Conservation (phyloP, 2,888 invertebrate species). For the Pollenia labialis region DNA sequence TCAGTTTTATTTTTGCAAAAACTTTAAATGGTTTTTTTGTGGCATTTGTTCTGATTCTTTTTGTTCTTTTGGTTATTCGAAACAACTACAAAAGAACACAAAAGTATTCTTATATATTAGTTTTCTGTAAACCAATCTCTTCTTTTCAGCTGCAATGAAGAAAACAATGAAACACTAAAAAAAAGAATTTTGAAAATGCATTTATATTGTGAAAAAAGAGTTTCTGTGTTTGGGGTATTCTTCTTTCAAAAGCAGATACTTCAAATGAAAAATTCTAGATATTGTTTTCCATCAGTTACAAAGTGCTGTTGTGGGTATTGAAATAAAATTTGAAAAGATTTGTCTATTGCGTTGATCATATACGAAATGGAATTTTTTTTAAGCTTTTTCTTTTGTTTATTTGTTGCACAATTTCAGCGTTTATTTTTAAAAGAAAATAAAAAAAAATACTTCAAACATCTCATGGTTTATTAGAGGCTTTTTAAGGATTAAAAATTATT, state of each 20-base stretch:
- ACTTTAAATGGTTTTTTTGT: slow-evolving; percentile 13
- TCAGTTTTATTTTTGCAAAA: slow-evolving; percentile 29
- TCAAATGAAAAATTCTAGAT: not conserved
- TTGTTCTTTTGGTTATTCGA: slow-evolving; percentile 34
- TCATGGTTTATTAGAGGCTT: too few species aligned
- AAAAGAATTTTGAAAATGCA: slow-evolving; percentile 10
- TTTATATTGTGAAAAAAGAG: slow-evolving; percentile 2
- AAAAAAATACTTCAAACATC: too few species aligned
- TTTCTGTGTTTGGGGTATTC: slow-evolving; percentile 14
- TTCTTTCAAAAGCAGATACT: not conserved
- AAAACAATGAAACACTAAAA: not conserved
- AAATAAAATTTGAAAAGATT: slow-evolving; percentile 1
- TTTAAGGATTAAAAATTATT: too few species aligned
- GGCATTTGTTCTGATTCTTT: slow-evolving; percentile 17
- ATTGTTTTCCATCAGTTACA: not conserved
- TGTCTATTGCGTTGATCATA: not conserved
- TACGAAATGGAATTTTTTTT: slow-evolving; percentile 10
- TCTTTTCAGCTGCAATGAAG: slow-evolving; percentile 6
- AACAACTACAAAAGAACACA: not conserved
- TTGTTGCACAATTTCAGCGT: too few species aligned
- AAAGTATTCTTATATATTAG: not conserved
- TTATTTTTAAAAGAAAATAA: too few species aligned
- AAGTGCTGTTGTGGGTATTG: slow-evolving; percentile 23
- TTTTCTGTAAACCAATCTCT: slow-evolving; percentile 8
- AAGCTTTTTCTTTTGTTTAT: too few species aligned